phyloP scores from a whole-genome alignment of 2,797 vertebrate genomes.

The Catamblyrhynchus diadema region DNA sequence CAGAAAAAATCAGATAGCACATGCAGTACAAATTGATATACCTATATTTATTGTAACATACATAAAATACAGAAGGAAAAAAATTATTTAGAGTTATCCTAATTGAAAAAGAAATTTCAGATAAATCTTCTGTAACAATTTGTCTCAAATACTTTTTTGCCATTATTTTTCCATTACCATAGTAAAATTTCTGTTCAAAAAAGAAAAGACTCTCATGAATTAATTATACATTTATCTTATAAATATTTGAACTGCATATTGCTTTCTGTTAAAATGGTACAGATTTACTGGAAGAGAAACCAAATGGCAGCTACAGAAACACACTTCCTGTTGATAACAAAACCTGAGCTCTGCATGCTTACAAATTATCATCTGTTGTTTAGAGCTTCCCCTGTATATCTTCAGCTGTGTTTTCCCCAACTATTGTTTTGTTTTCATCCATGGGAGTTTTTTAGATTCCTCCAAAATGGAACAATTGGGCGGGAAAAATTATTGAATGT shows the following conservation, averaged over 20 bases:
- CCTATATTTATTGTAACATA: neutral
- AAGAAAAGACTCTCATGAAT: neutral
- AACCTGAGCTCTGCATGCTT: neutral
- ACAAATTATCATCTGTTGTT: neutral
- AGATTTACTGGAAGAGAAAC: conserved; percentile 60
- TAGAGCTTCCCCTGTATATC: neutral
- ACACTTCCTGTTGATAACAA: conserved; percentile 24
- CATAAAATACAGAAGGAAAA: neutral
- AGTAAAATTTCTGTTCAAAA: neutral
- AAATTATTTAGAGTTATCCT: neutral
- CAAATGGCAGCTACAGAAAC: conserved; percentile 2
- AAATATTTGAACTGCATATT: conserved; percentile 55
- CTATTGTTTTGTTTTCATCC: neutral
- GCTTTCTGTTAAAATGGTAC: conserved; percentile 43
- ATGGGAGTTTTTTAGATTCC: neutral
- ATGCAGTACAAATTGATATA: neutral
- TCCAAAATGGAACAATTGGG: neutral
- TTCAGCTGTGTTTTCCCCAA: conserved; percentile 4
- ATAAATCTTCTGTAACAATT: neutral
- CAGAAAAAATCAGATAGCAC: neutral
- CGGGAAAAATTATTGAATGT: neutral
- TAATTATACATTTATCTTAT: conserved; percentile 47
- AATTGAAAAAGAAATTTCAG: neutral
- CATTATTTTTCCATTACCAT: neutral
- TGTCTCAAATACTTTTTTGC: neutral